Conservation (phyloP, 2,888 invertebrate species). For the Hedya salicella region DNA sequence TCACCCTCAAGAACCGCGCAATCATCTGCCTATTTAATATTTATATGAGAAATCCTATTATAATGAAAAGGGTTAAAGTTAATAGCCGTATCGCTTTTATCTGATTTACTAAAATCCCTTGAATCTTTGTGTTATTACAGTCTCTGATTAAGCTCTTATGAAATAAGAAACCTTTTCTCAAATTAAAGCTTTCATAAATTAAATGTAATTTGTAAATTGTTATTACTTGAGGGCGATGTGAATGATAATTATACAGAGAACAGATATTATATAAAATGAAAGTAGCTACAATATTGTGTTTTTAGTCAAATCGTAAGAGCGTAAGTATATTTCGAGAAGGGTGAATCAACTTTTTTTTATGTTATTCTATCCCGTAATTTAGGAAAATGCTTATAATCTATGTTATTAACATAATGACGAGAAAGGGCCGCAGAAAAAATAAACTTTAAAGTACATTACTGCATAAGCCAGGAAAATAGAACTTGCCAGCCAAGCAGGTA, state of each 20-base stretch:
- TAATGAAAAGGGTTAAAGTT: constrained; percentile 62
- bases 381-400: too few relatives aligned
- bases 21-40: constrained; percentile 67
- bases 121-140: constrained; percentile 24
- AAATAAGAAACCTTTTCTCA: constrained; percentile 12
- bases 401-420: too few relatives aligned
- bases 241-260: not conserved
- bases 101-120: constrained; percentile 51
- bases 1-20: constrained; percentile 56
- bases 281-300: not conserved
- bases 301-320: too few relatives aligned
- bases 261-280: constrained; percentile 3
- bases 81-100: constrained; percentile 48
- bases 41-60: constrained; percentile 58
- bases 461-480: too few relatives aligned
- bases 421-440: too few relatives aligned
- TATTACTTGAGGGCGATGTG: not conserved
- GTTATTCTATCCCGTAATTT: too few relatives aligned
- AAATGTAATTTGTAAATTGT: not conserved
- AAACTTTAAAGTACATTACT: too few relatives aligned
- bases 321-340: too few relatives aligned
- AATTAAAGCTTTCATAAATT: not conserved
- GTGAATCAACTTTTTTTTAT: too few relatives aligned
- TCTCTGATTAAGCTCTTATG: constrained; percentile 17
- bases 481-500: too few relatives aligned